Evolutionary conservation across 2,113 vertebrate species (phyloP), one percentile per base, ranked within the genome.

Genomic region (Girardinichthys multiradiatus): DNA sequence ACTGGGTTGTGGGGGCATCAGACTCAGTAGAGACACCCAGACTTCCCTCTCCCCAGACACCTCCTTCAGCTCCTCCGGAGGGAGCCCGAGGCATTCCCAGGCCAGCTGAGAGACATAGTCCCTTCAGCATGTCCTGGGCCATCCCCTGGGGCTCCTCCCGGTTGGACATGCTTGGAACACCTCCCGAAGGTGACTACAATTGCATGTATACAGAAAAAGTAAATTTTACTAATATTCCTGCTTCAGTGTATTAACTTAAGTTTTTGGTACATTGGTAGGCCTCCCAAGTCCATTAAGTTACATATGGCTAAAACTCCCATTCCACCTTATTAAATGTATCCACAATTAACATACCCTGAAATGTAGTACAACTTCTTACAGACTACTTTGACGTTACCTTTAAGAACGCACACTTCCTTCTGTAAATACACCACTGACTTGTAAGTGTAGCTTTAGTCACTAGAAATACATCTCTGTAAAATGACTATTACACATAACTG

Each of bases 241-340:
- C 8, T 57, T 57, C 3, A 9, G 8, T 57, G 57, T 12, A 57
- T 57, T 19, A 57, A 57, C 57, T 57, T 26, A 57, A 57, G 4
- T 13, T 1, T n/a, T 27, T 27, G 57, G 57, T 57, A 57, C 57
- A 57, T 27, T 57, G n/a, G 57, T 57, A 57, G 57, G 57, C 57
- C 57, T n/a, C n/a, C n/a, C n/a, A n/a, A n/a, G n/a, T n/a, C n/a
- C 59, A 24, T 62, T 31, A 62, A 62, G 60, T 62, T 29, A 62
- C 60, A 62, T 33, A 62, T 59, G 17, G 60, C 29, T 17, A 33
- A 10, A 62, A 15, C 60, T 62, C 31, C 60, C 60, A 62, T 62
- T 62, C 29, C 29, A 62, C n/a, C 57, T 57, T 57, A 57, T 13
- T 57, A 11, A 26, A 57, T 57, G n/a, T 57, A 19, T 27, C 17